These are phyloP conservation scores for Macrocentrus cingulum DNA, from an alignment of 1,140 invertebrate genomes.

Conservation along the genomic window DNA sequence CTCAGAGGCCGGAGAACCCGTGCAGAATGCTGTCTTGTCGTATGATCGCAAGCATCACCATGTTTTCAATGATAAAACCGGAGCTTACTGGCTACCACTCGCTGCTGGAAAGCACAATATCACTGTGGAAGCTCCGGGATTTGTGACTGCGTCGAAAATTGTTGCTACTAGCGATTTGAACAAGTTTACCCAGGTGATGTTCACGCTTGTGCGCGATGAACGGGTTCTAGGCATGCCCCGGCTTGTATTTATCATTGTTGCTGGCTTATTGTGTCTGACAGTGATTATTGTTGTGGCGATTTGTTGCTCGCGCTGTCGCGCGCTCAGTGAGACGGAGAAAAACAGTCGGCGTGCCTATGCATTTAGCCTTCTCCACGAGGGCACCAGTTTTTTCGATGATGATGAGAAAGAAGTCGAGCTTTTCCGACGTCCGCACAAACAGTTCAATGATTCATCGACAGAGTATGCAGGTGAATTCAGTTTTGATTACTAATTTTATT, in stretches of 20 bases:
- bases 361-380: constrained; percentile 52
- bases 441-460: constrained; percentile 13
- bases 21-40: constrained; percentile 61
- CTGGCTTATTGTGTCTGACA: constrained; percentile 57
- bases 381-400: constrained; percentile 59
- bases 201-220: constrained; percentile 68
- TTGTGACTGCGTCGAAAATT: constrained; percentile 59
- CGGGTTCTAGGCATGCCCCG: constrained; percentile 72
- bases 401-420: constrained; percentile 67
- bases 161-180: constrained; percentile 54
- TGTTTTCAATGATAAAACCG: constrained; percentile 57
- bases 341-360: constrained; percentile 49
- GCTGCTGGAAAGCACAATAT: constrained; percentile 62
- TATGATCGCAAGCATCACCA: constrained; percentile 55
- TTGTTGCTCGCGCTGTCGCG: constrained; percentile 47
- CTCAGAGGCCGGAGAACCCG: constrained; percentile 62
- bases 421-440: constrained; percentile 58
- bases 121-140: constrained; percentile 61
- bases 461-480: not conserved
- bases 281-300: constrained; percentile 38
- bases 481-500: not conserved
- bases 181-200: constrained; percentile 60
- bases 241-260: constrained; percentile 70
- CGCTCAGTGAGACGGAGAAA: constrained; percentile 47
- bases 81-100: constrained; percentile 63